Percentiles rank a stretch among this genome's conserved stretches.
Evolutionary conservation across 2,888 invertebrate genomes (phyloP).

Genomic region (Sericinus montela): DNA sequence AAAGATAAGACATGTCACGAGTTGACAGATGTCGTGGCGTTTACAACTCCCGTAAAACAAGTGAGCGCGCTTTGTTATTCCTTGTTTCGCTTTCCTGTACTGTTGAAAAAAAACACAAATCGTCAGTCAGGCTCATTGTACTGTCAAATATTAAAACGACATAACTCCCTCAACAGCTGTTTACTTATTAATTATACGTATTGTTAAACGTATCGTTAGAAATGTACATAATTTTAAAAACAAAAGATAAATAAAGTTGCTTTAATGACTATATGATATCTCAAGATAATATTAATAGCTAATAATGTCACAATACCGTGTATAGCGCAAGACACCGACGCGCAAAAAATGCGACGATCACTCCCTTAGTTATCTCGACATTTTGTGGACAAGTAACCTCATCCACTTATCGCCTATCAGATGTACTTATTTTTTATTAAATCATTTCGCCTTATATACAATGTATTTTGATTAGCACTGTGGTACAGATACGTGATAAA

Average conservation of each 20-base stretch:
- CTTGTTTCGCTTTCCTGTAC: slow-evolving; percentile 7
- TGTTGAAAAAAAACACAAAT: slow-evolving; percentile 1
- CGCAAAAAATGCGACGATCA: slow-evolving; percentile 36
- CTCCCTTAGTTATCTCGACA: slow-evolving; percentile 33
- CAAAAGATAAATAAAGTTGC: too few relatives aligned
- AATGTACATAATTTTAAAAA: too few relatives aligned
- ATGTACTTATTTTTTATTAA: slow-evolving; percentile 19
- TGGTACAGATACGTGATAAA: too few relatives aligned
- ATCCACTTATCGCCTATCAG: slow-evolving; percentile 43
- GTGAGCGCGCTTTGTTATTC: slow-evolving; percentile 35
- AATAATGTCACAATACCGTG: slow-evolving; percentile 23
- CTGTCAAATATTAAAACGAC: slow-evolving; percentile 5
- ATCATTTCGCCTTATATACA: background rate
- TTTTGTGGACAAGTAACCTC: slow-evolving; percentile 44
- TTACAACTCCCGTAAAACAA: slow-evolving; percentile 58
- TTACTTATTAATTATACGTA: too few relatives aligned
- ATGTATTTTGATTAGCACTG: too few relatives aligned
- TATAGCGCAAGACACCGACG: slow-evolving; percentile 46
- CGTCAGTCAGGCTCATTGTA: background rate
- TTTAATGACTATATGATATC: too few relatives aligned
- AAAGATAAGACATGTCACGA: slow-evolving; percentile 68
- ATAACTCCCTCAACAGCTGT: too few relatives aligned
- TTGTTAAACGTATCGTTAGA: too few relatives aligned
- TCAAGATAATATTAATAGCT: background rate
- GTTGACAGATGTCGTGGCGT: slow-evolving; percentile 72